Evolutionary conservation across 2,888 invertebrate species (phyloP).

Genomic region (Lacanobia oleracea): DNA sequence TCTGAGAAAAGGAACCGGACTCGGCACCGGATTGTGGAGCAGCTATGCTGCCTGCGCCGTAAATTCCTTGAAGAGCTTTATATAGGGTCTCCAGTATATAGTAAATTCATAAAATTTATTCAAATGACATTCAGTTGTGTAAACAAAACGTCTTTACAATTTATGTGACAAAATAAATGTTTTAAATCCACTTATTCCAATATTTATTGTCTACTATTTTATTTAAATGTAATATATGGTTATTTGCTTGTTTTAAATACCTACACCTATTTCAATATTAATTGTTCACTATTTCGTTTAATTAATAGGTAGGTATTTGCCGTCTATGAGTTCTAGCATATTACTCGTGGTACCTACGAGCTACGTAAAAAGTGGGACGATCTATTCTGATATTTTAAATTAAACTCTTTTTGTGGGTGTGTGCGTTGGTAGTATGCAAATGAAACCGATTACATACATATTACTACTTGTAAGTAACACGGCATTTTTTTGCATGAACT

Average conservation of each 20-base stretch:
- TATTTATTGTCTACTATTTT: conserved; percentile 20
- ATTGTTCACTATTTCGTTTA: neutral
- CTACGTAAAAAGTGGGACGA: conserved; percentile 48
- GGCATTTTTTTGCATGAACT: conserved; percentile 46
- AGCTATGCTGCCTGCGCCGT: conserved; percentile 59
- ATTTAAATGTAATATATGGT: conserved; percentile 1
- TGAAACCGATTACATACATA: conserved; percentile 42
- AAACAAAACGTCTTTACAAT: conserved; percentile 19
- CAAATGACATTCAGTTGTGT: conserved; percentile 9
- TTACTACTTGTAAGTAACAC: conserved; percentile 31
- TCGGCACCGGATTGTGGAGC: conserved; percentile 57
- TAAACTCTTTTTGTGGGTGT: conserved; percentile 45
- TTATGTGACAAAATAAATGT: conserved; percentile 26
- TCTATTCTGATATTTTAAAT: conserved; percentile 38
- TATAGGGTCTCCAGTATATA: conserved; percentile 19
- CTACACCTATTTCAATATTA: conserved; percentile 5
- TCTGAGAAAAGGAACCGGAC: conserved; percentile 65
- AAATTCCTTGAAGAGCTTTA: conserved; percentile 67
- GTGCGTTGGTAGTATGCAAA: conserved; percentile 52
- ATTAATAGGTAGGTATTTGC: neutral
- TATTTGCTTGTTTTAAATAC: conserved; percentile 21
- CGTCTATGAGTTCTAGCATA: conserved; percentile 5
- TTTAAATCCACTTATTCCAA: conserved; percentile 29
- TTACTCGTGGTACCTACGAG: conserved; percentile 33
- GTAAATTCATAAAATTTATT: conserved; percentile 10